Base-by-base conservation (phyloP, 2,113 vertebrate genomes). In the Serinus canaria region DNA sequence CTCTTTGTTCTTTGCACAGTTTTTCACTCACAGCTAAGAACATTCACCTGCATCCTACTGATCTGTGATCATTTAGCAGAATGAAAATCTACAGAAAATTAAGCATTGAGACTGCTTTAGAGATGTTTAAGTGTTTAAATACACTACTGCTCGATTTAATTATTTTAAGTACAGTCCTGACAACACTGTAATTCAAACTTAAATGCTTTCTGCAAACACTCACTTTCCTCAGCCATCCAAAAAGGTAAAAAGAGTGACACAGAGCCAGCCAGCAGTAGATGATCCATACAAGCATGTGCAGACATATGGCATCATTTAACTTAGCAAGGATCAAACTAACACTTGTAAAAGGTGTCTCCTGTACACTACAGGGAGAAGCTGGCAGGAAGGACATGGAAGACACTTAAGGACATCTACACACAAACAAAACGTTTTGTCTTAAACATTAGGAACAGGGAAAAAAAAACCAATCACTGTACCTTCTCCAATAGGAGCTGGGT, bases 401-500 rank as follows among this genome's bases (percentile, higher is more conserved):
- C 46, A 46, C 6, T 31, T 53, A 25, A 44, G 10, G 18, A 75
- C 21, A 89, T 35, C 4, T 74, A 73, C 50, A 60, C 6, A 44
- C 33, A 87, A 9, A 60, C 14, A 85, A 37, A 83, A 60, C 5
- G 13, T 49, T 68, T 75, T 37, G 24, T 73, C n/a, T 44, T 52
- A 15, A 90, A 52, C 21, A 41, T 37, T 3, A n/a, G 15, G 2
- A 37, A 15, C 28, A 33, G 46, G 7, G 11, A 1, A 0, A 5
- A 33, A 33, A n/a, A 62, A 63, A 11, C 1, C 15, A 77, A 31
- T 86, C 89, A 96, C 83, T 60, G 12, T 98, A 98, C 98, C 98
- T 98, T 98, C 98, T 93, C 97, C 97, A 95, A 97, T 59, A 79
- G 97, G 97, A 94, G 96, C 88, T 50, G 98, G 98, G 82, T 98